These are phyloP conservation scores for Leptinotarsa lineolata DNA, from an alignment of 1,140 invertebrate species.

Conservation along the genomic window DNA sequence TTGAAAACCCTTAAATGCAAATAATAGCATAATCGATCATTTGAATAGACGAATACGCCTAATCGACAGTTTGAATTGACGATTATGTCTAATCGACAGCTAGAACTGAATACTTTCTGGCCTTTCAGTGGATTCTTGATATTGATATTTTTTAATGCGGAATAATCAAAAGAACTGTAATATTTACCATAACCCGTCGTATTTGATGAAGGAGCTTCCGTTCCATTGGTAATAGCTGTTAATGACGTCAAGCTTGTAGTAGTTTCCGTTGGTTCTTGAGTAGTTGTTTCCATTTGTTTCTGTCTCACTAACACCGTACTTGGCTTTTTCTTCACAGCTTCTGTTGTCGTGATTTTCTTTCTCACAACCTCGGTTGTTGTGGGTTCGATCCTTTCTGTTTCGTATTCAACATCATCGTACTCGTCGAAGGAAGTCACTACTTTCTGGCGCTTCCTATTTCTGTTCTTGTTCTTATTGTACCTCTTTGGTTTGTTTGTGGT, in stretches of 20 bases:
- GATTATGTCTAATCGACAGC: background rate
- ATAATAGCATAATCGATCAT: too few relatives aligned
- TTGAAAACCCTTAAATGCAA: too few relatives aligned
- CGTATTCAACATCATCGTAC: conserved; percentile 23
- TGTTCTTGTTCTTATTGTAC: conserved; percentile 14
- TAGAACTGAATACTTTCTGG: too few relatives aligned
- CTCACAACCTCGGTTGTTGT: background rate
- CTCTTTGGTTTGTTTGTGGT: conserved; percentile 2
- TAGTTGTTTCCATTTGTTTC: conserved; percentile 16
- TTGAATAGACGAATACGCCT: too few relatives aligned
- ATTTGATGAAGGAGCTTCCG: background rate
- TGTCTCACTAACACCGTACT: background rate
- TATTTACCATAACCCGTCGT: conserved; percentile 34
- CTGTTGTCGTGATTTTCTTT: conserved; percentile 11
- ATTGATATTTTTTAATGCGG: too few relatives aligned
- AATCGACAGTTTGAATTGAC: background rate
- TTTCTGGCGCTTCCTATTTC: background rate
- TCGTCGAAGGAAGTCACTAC: conserved; percentile 1
- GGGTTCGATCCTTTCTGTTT: conserved; percentile 19
- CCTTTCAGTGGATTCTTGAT: too few relatives aligned
- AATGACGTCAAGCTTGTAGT: background rate
- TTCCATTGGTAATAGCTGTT: background rate
- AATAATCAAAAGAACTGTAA: too few relatives aligned
- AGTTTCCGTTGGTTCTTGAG: conserved; percentile 18
- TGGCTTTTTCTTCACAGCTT: background rate